These are phyloP conservation scores for Zaprionus vittiger DNA, from an alignment of 1,140 invertebrate species.

Conservation along the genomic window DNA sequence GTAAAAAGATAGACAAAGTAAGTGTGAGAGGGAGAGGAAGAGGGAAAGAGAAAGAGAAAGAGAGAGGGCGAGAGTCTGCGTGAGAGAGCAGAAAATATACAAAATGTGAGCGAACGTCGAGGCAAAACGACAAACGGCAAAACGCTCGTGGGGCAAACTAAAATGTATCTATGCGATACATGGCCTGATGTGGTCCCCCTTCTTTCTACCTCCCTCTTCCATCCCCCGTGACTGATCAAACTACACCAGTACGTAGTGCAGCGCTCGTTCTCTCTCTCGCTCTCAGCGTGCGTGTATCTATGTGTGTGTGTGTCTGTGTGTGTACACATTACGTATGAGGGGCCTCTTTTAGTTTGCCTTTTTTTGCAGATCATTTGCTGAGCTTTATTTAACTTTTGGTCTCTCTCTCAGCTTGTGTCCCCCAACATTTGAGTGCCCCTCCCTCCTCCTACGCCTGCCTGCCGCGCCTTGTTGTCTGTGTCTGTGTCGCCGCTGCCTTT, in stretches of 20 bases:
- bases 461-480: conserved; percentile 32
- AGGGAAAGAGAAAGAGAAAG: conserved; percentile 4
- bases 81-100: conserved; percentile 34
- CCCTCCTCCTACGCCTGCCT: neutral
- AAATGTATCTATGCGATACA: conserved; percentile 78
- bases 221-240: conserved; percentile 21
- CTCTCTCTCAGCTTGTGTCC: conserved; percentile 64
- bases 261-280: conserved; percentile 28
- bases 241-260: conserved; percentile 42
- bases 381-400: conserved; percentile 83
- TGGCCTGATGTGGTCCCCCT: conserved; percentile 67
- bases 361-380: conserved; percentile 77
- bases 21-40: neutral
- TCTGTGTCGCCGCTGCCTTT: neutral
- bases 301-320: conserved; percentile 26
- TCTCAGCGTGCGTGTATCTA: conserved; percentile 8
- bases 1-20: conserved; percentile 41
- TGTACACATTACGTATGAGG: conserved; percentile 76
- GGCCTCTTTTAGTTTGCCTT: conserved; percentile 67
- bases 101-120: conserved; percentile 59
- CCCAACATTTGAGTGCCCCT: conserved; percentile 27
- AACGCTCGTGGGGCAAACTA: conserved; percentile 58
- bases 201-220: conserved; percentile 7
- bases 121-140: conserved; percentile 40
- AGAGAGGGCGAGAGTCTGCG: conserved; percentile 20